Base-by-base conservation (phyloP, 1,140 invertebrate species). In the Brachionus koreanus region DNA sequence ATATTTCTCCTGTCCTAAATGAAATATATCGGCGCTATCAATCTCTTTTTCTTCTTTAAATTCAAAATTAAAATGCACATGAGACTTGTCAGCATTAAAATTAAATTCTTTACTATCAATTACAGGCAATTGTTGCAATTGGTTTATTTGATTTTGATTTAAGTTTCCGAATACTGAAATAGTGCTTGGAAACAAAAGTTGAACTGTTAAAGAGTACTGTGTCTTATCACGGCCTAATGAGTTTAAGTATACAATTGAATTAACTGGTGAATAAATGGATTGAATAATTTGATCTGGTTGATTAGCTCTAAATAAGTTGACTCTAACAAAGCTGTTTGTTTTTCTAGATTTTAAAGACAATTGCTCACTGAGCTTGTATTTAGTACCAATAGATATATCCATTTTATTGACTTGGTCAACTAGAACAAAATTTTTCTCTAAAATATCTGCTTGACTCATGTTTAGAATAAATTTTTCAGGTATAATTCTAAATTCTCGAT, bases 381-480 rank as follows among this genome's bases (percentile, higher is more conserved):
- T 42, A 9, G 61, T n/a, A 19, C 35, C 35, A 42, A 79, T 3
- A 9, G 76, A 61, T 3, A 79, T 23, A 43, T 79, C 76, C 16
- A 65, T 35, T 42, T 35, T 79, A 5, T 57, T 16, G 4, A 57
- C 35, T 42, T 79, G 33, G 16, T 79, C 76, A 35, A 65, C 35
- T 13, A 79, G n/a, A 7, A 79, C 76, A 79, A 79, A 79, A 25
- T 79, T 65, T 42, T 33, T 79, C 7, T 65, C 76, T 10, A 65
- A 19, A 13, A 43, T 52, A 39, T 79, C 76, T 12, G 49, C 0
- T 9, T 79, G 2, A 7, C 35, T 61, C 12, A 79, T 43, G 5
- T 39, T 42, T 9, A 79, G 33, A 13, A 79, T 16, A 23, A n/a
- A 79, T 19, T 65, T 61, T 37, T 35, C 13, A 4, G 76, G 76